Evolutionary conservation across 2,113 vertebrate species (phyloP).

Genomic region (Hoplias malabaricus): DNA sequence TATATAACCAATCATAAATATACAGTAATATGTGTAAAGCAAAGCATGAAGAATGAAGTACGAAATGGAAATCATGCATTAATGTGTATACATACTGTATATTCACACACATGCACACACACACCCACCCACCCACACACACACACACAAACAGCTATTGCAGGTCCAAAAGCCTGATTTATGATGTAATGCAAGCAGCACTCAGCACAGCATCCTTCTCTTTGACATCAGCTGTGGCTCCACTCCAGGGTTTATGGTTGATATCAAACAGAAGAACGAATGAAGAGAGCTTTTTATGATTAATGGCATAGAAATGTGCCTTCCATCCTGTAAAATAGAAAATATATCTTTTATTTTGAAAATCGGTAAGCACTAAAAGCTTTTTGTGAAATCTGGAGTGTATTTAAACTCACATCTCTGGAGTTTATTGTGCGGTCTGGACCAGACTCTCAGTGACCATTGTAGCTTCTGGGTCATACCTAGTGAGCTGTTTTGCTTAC

Average conservation of each 20-base stretch:
- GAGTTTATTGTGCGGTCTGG: background rate
- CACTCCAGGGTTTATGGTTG: slow-evolving; percentile 68
- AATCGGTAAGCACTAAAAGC: background rate
- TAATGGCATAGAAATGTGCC: slow-evolving; percentile 43
- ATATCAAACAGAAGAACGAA: slow-evolving; percentile 64
- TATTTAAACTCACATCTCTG: slow-evolving; percentile 2
- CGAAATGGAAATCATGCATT: background rate
- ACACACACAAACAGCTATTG: slow-evolving; percentile 30
- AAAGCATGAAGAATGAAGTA: background rate
- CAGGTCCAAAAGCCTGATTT: slow-evolving; percentile 62
- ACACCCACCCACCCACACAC: background rate
- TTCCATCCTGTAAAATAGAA: slow-evolving; percentile 57
- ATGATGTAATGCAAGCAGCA: slow-evolving; percentile 62
- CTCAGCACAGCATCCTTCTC: slow-evolving; percentile 63
- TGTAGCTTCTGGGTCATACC: background rate
- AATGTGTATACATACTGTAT: background rate
- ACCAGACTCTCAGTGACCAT: background rate
- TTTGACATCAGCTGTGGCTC: slow-evolving; percentile 60
- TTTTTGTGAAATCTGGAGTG: background rate
- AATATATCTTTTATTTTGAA: slow-evolving; percentile 20
- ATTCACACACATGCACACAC: slow-evolving; percentile 33
- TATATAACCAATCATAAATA: background rate
- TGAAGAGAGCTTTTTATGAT: slow-evolving; percentile 64
- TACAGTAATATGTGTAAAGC: too few relatives aligned
- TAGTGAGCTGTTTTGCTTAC: background rate